phyloP scores from a whole-genome alignment of 2,113 vertebrate species.

The Odocoileus virginianus region DNA sequence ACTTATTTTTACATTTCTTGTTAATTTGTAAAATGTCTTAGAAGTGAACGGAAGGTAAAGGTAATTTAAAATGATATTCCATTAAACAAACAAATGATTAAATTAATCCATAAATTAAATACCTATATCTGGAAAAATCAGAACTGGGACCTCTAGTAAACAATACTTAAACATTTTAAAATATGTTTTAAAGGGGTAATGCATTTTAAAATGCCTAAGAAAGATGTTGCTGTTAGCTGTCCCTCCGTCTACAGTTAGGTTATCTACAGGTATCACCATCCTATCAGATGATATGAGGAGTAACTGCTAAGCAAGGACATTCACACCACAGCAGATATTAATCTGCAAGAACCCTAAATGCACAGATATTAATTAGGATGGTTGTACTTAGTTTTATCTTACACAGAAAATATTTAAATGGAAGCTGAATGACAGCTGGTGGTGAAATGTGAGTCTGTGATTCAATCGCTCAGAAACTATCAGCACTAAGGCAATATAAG shows the following conservation, averaged over 20 bases:
- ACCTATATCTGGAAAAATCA: neutral
- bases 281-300: neutral
- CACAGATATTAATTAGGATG: conserved; percentile 67
- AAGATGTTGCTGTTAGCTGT: neutral
- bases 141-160: conserved; percentile 6
- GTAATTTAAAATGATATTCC: conserved; percentile 8
- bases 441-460: conserved; percentile 67
- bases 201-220: neutral
- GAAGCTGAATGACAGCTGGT: conserved; percentile 60
- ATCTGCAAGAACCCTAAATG: conserved; percentile 55
- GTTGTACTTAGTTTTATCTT: conserved; percentile 65
- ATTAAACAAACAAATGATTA: neutral
- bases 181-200: neutral
- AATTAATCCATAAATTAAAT: conserved; percentile 34
- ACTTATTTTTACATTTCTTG: neutral
- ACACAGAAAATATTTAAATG: conserved; percentile 71
- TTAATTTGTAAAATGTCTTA: neutral
- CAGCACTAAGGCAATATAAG: conserved; percentile 43
- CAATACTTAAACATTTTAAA: conserved; percentile 29
- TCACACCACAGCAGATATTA: conserved; percentile 35
- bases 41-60: conserved; percentile 13
- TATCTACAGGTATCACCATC: neutral
- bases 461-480: conserved; percentile 55
- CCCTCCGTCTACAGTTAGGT: neutral
- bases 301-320: conserved; percentile 42